Evolutionary conservation across 2,113 vertebrate species (phyloP), one percentile per base, ranked within the genome.

Genomic region (Anser cygnoides): DNA sequence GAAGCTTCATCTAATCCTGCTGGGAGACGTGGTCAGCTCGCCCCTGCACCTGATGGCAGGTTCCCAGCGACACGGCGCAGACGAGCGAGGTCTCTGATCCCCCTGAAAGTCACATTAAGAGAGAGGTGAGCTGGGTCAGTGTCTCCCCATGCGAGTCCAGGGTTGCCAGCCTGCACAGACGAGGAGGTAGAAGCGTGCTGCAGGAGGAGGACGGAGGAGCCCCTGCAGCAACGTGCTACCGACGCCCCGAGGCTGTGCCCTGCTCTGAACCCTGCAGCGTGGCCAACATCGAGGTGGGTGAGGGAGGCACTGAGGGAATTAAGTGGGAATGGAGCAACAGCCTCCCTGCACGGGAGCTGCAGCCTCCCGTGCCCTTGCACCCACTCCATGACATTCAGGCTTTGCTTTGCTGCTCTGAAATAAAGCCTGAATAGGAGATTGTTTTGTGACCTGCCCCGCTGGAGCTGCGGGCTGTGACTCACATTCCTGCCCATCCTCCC

Each of bases 401-500:
- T 26, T 35, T 78, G 79, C 70, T 78, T 78, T 46, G 49, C 63
- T 49, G 0, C 13, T 15, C 75, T 39, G 35, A 80, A 44, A 68
- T 33, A 22, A 74, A 92, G 54, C 63, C 88, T 93, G 39, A 91
- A 50, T 81, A 29, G 65, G 70, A 72, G 37, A 21, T 22, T 84
- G 75, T 68, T 89, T 82, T 62, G 46, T 80, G 52, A 43, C 41
- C 63, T 88, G 59, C 74, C 46, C 46, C 33, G 80, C 22, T 19
- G 72, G 67, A 80, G 12, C 28, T 76, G 23, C 8, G 21, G 63
- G 65, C 78, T 92, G 73, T 43, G 72, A 4, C 62, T 92, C 52
- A 82, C 54, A 23, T 62, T 80, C 20, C 66, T 83, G 63, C 75
- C 82, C 65, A 39, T 33, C 83, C 93, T 92, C 86, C 87, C 21